phyloP scores from a whole-genome alignment of 2,113 vertebrate genomes.

The Proterorhinus semilunaris region DNA sequence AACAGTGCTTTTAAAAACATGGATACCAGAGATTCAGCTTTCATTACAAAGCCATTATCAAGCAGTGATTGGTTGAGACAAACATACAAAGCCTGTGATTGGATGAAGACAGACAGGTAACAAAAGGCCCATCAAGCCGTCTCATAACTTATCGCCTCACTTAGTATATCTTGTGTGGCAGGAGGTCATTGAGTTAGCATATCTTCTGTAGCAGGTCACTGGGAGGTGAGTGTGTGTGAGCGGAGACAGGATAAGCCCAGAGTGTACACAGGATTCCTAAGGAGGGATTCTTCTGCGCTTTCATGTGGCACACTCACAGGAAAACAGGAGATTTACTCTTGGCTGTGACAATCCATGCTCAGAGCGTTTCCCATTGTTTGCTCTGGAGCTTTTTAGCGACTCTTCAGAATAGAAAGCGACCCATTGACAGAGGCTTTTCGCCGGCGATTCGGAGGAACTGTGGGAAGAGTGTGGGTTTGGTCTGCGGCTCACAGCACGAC shows the following conservation, averaged over 20 bases:
- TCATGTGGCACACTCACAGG: conserved; percentile 44
- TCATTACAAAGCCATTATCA: too few species aligned
- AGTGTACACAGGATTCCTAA: conserved; percentile 43
- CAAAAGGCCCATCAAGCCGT: too few species aligned
- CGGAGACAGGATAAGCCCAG: conserved; percentile 39
- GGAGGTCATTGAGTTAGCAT: conserved; percentile 31
- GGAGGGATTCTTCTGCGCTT: conserved; percentile 24
- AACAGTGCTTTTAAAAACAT: too few species aligned
- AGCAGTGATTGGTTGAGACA: too few species aligned
- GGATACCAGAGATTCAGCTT: too few species aligned
- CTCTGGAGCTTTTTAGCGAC: conserved; percentile 42
- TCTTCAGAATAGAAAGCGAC: conserved; percentile 54
- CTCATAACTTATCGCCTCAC: too few species aligned
- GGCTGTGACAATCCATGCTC: conserved; percentile 36
- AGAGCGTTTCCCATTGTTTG: conserved; percentile 48
- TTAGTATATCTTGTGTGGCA: not conserved
- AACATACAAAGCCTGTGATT: too few species aligned
- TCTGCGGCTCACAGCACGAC: conserved; percentile 24
- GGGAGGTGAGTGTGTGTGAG: conserved; percentile 38
- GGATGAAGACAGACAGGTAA: too few species aligned
- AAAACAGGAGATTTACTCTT: conserved; percentile 34
- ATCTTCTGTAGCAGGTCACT: conserved; percentile 30
- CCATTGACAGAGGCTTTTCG: conserved; percentile 22
- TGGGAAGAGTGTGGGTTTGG: conserved; percentile 25
- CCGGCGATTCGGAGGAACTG: conserved; percentile 42